Evolutionary conservation across 2,113 vertebrate genomes (phyloP), one percentile per base, ranked within the genome.

Genomic region (Alethe castanea): DNA sequence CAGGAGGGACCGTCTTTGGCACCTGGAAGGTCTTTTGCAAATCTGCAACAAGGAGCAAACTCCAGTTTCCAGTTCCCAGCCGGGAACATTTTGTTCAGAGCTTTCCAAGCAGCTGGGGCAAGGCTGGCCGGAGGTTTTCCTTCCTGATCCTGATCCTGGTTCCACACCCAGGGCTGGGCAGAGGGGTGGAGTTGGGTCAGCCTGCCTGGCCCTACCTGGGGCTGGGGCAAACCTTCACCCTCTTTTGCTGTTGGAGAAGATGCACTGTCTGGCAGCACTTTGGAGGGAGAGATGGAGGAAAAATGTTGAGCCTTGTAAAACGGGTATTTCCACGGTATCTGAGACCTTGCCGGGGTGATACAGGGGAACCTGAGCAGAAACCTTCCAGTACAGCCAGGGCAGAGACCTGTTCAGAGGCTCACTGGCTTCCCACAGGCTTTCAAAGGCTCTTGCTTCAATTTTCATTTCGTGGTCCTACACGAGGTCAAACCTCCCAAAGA

Each of bases 81-180:
- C 4, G 33, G 78, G 94, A 96, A 96, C 85, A 74, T 71, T 94
- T 54, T 96, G 96, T 96, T 89, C 87, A 2, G 81, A 91, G 78
- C 47, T 89, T 86, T 89, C 78, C 6, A 9, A 45, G 88, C 1
- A 50, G 96, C 59, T 17, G 0, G 31, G 89, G 36, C 40, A 76
- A 71, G 53, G 84, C 73, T 61, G 70, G 57, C 73, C 15, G 0
- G 69, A 93, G 48, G 12, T 84, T 82, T 90, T 94, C 78, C 84
- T 92, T 64, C 67, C 61, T 16, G 5, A 77, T 86, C 29, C 65
- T 2, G 5, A 76, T 52, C 48, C 36, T 6, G 4, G 20, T 48
- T 70, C 82, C 1, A 5, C 11, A 5, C 25, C 28, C 7, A 5
- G 38, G 62, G 57, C 38, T 4, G 4, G 52, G 48, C 66, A 56